Evolutionary conservation across 2,797 vertebrate species (phyloP).

Genomic region (Myioborus melanocephalus): DNA sequence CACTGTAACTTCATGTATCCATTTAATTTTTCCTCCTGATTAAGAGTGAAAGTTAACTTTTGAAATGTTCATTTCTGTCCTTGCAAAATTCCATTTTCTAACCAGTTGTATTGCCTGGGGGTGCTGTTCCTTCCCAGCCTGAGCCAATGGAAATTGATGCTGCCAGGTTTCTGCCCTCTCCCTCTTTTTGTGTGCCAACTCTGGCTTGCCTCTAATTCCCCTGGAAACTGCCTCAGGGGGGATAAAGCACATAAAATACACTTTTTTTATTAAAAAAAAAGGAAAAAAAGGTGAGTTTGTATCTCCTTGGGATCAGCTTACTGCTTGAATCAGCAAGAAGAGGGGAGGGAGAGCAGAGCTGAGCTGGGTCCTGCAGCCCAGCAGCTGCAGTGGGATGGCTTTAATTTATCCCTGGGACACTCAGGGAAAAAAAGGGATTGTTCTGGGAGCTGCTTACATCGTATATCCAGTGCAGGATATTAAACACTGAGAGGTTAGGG

Average conservation of each 20-base stretch:
- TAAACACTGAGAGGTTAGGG: constrained; percentile 9
- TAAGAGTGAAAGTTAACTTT: neutral
- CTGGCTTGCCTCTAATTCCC: neutral
- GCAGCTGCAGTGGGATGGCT: neutral
- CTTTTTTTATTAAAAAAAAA: too few relatives aligned
- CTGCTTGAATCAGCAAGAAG: neutral
- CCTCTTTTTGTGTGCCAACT: neutral
- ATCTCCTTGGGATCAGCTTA: neutral
- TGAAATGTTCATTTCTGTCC: neutral
- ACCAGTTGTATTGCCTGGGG: neutral
- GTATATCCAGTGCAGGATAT: neutral
- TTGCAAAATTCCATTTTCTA: constrained; percentile 2
- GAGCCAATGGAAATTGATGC: neutral
- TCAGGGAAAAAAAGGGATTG: neutral
- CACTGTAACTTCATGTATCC: neutral
- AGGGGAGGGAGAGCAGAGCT: neutral
- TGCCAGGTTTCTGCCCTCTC: constrained; percentile 35
- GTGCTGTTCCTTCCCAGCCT: neutral
- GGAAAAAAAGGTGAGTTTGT: neutral
- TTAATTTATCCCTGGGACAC: neutral
- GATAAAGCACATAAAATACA: neutral
- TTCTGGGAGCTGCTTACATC: neutral
- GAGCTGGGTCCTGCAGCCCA: neutral
- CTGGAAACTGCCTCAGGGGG: neutral
- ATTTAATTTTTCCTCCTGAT: neutral